These are phyloP conservation scores for Synanthedon tipuliformis DNA, from an alignment of 2,888 invertebrate genomes.

Conservation along the genomic window DNA sequence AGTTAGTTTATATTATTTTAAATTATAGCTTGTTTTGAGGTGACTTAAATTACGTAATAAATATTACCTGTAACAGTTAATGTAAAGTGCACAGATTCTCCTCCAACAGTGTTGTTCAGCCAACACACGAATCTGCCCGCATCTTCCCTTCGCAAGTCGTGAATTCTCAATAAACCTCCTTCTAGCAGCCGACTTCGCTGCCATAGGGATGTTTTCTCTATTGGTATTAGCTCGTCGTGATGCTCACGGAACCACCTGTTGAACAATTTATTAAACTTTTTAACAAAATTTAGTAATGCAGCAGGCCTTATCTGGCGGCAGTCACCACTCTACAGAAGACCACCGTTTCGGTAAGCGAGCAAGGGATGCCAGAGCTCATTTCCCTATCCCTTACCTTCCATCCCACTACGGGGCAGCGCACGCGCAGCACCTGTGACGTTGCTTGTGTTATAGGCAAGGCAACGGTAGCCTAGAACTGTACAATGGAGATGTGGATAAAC, in stretches of 20 bases:
- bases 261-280: conserved; percentile 1
- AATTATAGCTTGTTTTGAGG: too few species aligned
- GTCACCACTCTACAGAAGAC: too few species aligned
- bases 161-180: conserved; percentile 74
- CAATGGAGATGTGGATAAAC: not conserved
- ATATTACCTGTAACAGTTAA: conserved; percentile 79
- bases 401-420: too few species aligned
- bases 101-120: conserved; percentile 90
- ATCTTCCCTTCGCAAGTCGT: conserved; percentile 80
- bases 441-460: too few species aligned
- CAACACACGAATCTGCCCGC: conserved; percentile 90
- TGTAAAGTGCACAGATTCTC: conserved; percentile 81
- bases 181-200: conserved; percentile 31
- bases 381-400: too few species aligned
- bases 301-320: too few species aligned
- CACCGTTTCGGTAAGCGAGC: too few species aligned
- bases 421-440: too few species aligned
- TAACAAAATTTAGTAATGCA: not conserved
- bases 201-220: conserved; percentile 71
- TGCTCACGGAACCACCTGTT: conserved; percentile 81
- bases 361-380: too few species aligned
- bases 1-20: too few species aligned
- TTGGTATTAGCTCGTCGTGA: conserved; percentile 76
- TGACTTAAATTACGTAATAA: not conserved
- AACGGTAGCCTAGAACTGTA: too few species aligned